Evolutionary conservation across 2,797 vertebrate species (phyloP), one percentile per base, ranked within the genome.

Genomic region (Sebastes glaucus): DNA sequence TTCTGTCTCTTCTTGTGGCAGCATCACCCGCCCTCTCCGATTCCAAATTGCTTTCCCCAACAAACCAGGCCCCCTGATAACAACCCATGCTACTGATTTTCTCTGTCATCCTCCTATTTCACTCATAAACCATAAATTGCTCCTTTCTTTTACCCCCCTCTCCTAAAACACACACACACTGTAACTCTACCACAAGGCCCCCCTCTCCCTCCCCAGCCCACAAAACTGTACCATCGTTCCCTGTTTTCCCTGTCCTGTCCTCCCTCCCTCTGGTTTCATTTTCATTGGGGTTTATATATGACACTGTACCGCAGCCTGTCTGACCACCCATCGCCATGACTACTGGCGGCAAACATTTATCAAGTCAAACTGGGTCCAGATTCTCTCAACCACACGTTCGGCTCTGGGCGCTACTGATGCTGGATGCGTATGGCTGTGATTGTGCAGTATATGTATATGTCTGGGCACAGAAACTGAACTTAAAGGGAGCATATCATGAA

Each of bases 321-420:
- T 89, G 86, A 89, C 91, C 91, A 88, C 71, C 72, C 75, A 61
- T 94, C 59, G 20, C 90, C 90, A 93, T 95, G 93, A 92, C 94
- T 91, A 95, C 94, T 85, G 83, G 85, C 73, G 72, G 83, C 88
- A 95, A 95, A 95, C 94, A 94, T 94, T 89, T 92, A 92, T 93
- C 84, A 81, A 88, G 87, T 83, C 85, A 92, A 94, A 93, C 81
- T 69, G 78, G 52, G 88, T 91, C 91, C 93, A 94, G 91, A 94
- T 93, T 86, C 82, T 52, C 69, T 69, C 63, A 79, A 94, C 93
- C 94, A 83, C 92, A 92, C 16, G 3, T 83, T 88, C 55, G 14
- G 71, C 84, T 88, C 77, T 38, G 85, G 78, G 87, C 35, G 30
- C 82, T 87, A 33, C 71, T 82, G 82, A 67, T 83, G 77, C 75